A percentile compares a stretch with the other conserved stretches of the same genome.
phyloP scores from a whole-genome alignment of 2,888 invertebrate species.

The Cyclophora punctaria region DNA sequence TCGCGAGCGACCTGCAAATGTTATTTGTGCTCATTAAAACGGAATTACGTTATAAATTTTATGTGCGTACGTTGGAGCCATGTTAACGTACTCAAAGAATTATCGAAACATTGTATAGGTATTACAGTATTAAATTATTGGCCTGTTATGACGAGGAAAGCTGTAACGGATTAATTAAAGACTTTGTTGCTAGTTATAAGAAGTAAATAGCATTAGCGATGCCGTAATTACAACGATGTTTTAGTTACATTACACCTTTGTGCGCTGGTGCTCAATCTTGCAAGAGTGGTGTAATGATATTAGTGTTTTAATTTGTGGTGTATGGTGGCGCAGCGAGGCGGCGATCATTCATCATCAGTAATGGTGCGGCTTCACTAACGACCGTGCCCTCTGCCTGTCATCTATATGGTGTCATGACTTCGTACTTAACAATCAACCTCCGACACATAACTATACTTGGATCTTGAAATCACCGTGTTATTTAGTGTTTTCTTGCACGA shows the following conservation, averaged over 20 bases:
- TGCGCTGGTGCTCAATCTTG: no score
- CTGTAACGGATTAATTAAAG: background rate
- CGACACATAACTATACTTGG: background rate
- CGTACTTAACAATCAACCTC: slow-evolving; percentile 11
- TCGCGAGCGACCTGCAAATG: slow-evolving; percentile 64
- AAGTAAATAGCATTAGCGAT: background rate
- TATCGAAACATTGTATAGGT: slow-evolving; percentile 47
- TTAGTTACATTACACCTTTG: no score
- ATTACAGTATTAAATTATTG: slow-evolving; percentile 9
- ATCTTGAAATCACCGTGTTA: no score
- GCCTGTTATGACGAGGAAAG: background rate
- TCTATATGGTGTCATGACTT: slow-evolving; percentile 13
- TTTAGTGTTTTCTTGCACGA: no score
- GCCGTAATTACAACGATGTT: background rate
- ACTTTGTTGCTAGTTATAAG: no score
- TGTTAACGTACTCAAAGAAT: slow-evolving; percentile 44
- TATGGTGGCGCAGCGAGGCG: slow-evolving; percentile 51
- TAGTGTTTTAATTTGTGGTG: slow-evolving; percentile 66
- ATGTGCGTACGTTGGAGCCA: slow-evolving; percentile 47
- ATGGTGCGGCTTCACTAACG: slow-evolving; percentile 60
- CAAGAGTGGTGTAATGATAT: slow-evolving; percentile 32
- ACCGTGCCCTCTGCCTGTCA: slow-evolving; percentile 41
- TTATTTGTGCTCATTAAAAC: slow-evolving; percentile 63
- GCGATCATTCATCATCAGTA: slow-evolving; percentile 67
- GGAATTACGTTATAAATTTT: slow-evolving; percentile 62